A percentile compares a stretch with the other conserved stretches of the same genome.
These are phyloP conservation scores for Rhea pennata DNA, from an alignment of 2,113 vertebrate genomes.

Conservation along the genomic window DNA sequence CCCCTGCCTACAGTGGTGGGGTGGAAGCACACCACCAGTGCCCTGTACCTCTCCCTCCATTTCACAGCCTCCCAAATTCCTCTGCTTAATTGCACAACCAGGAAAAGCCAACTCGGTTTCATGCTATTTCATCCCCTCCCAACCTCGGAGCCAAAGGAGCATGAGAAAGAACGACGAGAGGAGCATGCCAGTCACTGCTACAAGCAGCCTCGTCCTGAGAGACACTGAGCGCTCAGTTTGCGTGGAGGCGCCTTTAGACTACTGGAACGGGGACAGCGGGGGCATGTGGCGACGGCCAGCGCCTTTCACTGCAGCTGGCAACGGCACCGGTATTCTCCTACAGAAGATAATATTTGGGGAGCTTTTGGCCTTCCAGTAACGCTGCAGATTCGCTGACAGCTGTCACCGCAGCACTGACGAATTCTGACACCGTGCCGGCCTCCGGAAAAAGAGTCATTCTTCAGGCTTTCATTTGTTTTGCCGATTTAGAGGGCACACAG, in stretches of 20 bases:
- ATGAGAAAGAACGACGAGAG: accelerated
- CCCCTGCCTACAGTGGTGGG: neutral
- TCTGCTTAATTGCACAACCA: neutral
- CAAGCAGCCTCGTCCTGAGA: neutral
- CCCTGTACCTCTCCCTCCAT: neutral
- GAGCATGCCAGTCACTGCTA: accelerated
- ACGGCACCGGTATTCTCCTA: neutral
- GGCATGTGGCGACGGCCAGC: neutral
- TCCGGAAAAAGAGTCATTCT: constrained; percentile 28
- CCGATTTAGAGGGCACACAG: neutral
- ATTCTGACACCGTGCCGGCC: neutral
- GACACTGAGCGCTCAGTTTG: neutral
- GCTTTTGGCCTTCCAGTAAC: neutral
- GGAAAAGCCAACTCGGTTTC: neutral
- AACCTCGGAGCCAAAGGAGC: neutral
- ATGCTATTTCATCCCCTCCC: neutral
- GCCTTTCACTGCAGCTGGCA: neutral
- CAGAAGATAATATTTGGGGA: constrained; percentile 39
- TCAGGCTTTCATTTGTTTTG: neutral
- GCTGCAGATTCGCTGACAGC: constrained; percentile 7
- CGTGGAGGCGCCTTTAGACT: neutral
- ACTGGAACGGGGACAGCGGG: neutral
- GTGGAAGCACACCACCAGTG: accelerated
- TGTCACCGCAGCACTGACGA: constrained; percentile 3
- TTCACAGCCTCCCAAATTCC: neutral